Conservation (phyloP, 2,888 invertebrate genomes). For the Cerastoderma edule region DNA sequence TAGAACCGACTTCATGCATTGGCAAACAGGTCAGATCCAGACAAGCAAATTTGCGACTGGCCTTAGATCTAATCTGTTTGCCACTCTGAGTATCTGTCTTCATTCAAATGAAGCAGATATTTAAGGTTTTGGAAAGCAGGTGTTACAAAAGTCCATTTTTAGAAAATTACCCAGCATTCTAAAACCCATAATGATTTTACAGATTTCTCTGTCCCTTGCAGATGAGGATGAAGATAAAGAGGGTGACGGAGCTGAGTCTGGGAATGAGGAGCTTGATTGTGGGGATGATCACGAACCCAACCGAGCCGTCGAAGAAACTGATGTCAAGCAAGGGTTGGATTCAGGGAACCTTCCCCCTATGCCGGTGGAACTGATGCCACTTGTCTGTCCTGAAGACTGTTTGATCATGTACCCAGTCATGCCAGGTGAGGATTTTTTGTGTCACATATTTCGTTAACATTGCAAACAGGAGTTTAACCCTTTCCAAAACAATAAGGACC, state of each 20-base stretch:
- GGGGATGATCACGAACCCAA: not conserved
- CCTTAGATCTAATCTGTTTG: no score
- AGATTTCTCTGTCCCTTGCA: not conserved
- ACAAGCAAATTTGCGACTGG: no score
- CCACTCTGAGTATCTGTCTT: not conserved
- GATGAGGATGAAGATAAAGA: constrained; percentile 1
- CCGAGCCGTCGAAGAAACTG: not conserved
- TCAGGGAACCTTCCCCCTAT: not conserved
- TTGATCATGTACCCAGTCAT: constrained; percentile 11
- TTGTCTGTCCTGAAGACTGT: constrained; percentile 14
- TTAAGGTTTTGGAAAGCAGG: not conserved
- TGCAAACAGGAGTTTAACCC: not conserved
- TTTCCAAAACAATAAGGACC: not conserved
- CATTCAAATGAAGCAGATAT: not conserved
- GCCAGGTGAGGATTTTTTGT: constrained; percentile 10
- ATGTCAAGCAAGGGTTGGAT: not conserved
- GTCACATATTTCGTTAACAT: no score
- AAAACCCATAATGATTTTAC: constrained; percentile 5
- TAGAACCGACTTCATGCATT: no score
- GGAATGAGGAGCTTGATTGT: not conserved
- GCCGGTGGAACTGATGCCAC: constrained; percentile 6
- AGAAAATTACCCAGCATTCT: not conserved
- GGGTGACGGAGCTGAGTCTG: not conserved
- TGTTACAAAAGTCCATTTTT: not conserved
- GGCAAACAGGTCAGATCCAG: no score